Evolutionary conservation across 2,888 invertebrate species (phyloP).

Genomic region (Sarcophaga rosellei): DNA sequence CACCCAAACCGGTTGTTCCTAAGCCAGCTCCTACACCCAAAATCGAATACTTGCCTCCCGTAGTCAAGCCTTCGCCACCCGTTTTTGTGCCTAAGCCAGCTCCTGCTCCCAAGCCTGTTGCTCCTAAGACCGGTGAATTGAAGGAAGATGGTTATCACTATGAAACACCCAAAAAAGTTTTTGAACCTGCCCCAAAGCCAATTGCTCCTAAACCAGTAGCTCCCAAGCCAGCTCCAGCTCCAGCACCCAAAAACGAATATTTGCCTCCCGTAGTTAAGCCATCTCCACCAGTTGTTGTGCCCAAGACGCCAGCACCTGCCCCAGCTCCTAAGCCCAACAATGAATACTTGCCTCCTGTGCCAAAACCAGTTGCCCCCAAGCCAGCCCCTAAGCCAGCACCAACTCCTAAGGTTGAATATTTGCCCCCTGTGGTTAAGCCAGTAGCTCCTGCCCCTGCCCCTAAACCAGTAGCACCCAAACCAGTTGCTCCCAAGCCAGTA

Average conservation of each 20-base stretch:
- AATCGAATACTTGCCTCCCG: conserved; percentile 25
- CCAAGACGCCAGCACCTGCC: conserved; percentile 12
- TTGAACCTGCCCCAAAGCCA: conserved; percentile 31
- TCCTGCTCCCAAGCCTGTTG: conserved; percentile 24
- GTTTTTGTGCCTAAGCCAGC: conserved; percentile 23
- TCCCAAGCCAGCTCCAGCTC: conserved; percentile 54
- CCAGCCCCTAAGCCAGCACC: conserved; percentile 44
- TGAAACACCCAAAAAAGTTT: conserved; percentile 14
- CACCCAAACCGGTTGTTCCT: conserved; percentile 44
- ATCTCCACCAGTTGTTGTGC: conserved; percentile 9
- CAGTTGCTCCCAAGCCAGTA: conserved; percentile 37
- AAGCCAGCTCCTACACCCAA: conserved; percentile 34
- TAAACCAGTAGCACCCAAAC: neutral
- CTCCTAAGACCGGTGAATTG: conserved; percentile 27
- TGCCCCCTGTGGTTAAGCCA: conserved; percentile 63
- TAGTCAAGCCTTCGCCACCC: no score
- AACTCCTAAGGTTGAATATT: conserved; percentile 50
- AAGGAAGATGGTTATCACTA: conserved; percentile 45
- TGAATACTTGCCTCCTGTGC: conserved; percentile 37
- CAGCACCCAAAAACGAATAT: conserved; percentile 56
- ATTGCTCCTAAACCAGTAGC: conserved; percentile 29
- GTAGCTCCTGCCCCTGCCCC: conserved; percentile 14
- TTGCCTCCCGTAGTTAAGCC: conserved; percentile 61
- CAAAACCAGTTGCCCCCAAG: conserved; percentile 15
- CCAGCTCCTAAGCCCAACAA: conserved; percentile 45